phyloP scores from a whole-genome alignment of 2,797 vertebrate genomes.

The Myiotriccus ornatus region DNA sequence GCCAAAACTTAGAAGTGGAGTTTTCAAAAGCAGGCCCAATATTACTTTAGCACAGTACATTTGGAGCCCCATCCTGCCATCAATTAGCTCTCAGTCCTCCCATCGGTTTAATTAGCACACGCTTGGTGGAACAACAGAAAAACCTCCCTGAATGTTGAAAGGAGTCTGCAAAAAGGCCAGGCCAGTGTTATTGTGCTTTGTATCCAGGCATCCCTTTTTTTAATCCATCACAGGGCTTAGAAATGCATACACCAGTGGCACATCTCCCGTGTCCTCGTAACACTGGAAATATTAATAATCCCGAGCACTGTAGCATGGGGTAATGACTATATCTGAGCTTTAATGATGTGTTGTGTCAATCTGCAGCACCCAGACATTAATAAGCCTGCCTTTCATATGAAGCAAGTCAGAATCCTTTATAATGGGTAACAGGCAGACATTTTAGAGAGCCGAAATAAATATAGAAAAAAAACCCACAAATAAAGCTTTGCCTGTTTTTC shows the following conservation, averaged over 20 bases:
- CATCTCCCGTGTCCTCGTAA: slow-evolving; percentile 2
- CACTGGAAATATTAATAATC: slow-evolving; percentile 46
- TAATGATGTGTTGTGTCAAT: slow-evolving; percentile 55
- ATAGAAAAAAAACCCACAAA: background rate
- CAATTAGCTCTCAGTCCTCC: slow-evolving; percentile 36
- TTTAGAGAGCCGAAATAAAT: background rate
- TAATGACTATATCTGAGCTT: slow-evolving; percentile 56
- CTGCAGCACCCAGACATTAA: slow-evolving; percentile 29
- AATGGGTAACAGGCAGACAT: background rate
- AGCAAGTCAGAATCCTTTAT: background rate
- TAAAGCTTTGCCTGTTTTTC: background rate
- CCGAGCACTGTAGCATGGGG: background rate
- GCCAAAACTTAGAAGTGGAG: background rate
- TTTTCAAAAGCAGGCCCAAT: background rate
- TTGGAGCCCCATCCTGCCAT: background rate
- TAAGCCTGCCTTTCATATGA: slow-evolving; percentile 8
- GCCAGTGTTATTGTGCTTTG: background rate
- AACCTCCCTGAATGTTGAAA: background rate
- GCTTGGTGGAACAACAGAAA: background rate
- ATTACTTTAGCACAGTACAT: background rate
- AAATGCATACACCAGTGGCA: background rate
- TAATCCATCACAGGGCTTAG: slow-evolving; percentile 6
- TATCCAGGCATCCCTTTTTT: slow-evolving; percentile 17
- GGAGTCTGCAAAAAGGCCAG: background rate
- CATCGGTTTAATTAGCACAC: slow-evolving; percentile 17